Evolutionary conservation across 2,113 vertebrate genomes (phyloP), one percentile per base, ranked within the genome.

Genomic region (Prionailurus bengalensis): DNA sequence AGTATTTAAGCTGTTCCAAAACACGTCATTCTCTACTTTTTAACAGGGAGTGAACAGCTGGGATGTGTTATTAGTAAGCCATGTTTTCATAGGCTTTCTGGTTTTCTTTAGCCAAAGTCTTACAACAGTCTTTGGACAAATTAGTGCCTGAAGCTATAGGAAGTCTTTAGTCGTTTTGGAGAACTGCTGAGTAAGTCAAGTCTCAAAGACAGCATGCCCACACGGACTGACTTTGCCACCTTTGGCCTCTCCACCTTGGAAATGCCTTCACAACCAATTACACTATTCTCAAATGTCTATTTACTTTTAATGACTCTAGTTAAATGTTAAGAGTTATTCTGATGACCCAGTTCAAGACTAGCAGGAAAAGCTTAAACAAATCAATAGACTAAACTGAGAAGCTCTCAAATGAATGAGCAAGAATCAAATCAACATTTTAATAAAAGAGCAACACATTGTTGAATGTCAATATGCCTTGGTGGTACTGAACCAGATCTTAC

Each of bases 101-200:
- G 95, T 98, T 98, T 98, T 98, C 98, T 98, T 98, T 99, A 98
- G 97, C 84, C 95, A 96, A 98, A 97, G 58, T 97, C 92, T 98
- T 98, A 98, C 91, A 98, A 98, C 95, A 98, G 96, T 97, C 97
- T 98, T 98, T 12, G 95, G 97, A 98, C 97, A 99, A 99, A 98
- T 98, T 98, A 98, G 92, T 98, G 98, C 98, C 99, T 98, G 96
- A 97, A 99, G 98, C 97, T 98, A 98, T 96, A 98, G 98, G 98
- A 99, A 98, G 97, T 99, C 91, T 98, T 98, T 92, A 98, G 98
- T 66, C 45, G 66, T 0, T 0, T 68, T 93, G 91, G 78, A 98
- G 96, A 98, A 98, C 42, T 98, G 98, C 98, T 98, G 98, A 98
- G 97, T 98, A 98, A 98, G 97, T 93, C 42, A 55, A 55, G 86